Evolutionary conservation across 2,888 invertebrate genomes (phyloP), one percentile per base, ranked within the genome.

Genomic region (Aquatica leii): DNA sequence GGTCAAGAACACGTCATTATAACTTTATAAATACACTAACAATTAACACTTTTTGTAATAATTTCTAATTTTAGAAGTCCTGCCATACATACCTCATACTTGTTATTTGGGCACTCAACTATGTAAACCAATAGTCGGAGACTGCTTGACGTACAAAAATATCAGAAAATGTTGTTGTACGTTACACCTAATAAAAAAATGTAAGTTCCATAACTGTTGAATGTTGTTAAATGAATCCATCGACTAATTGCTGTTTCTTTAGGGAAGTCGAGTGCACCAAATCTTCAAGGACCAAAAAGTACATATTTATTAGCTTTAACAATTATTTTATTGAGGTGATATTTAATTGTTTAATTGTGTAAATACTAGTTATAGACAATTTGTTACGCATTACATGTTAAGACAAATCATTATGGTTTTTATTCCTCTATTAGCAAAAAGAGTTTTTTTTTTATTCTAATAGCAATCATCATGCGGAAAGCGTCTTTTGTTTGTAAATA

Each of bases 1-100:
- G n/a, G n/a, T n/a, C n/a, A n/a, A n/a, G n/a, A n/a, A n/a, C n/a
- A n/a, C n/a, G n/a, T n/a, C n/a, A n/a, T n/a, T n/a, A n/a, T n/a
- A n/a, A n/a, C n/a, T n/a, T n/a, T n/a, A n/a, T n/a, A n/a, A n/a
- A n/a, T n/a, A 4, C n/a, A n/a, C 4, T 12, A 12, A 40, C 9
- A 31, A 31, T 31, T 31, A 18, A 3, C 20, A 4, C 17, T 48
- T 48, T 18, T 18, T 9, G 1, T 8, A 31, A 43, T 43, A 62
- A 68, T 62, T 68, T 53, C 84, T 84, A 65, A 15, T 43, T 43
- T 12, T 79, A 86, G 90, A 89, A 82, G 85, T 86, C 35, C 86
- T 90, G 76, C 87, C 86, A 17, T 90, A 87, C 83, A 84, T 90
- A 69, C 87, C 89, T 68, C 90, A 90, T 81, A 86, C 87, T 1